Evolutionary conservation across 2,113 vertebrate species (phyloP), one percentile per base, ranked within the genome.

Genomic region (Seriola rivoliana): DNA sequence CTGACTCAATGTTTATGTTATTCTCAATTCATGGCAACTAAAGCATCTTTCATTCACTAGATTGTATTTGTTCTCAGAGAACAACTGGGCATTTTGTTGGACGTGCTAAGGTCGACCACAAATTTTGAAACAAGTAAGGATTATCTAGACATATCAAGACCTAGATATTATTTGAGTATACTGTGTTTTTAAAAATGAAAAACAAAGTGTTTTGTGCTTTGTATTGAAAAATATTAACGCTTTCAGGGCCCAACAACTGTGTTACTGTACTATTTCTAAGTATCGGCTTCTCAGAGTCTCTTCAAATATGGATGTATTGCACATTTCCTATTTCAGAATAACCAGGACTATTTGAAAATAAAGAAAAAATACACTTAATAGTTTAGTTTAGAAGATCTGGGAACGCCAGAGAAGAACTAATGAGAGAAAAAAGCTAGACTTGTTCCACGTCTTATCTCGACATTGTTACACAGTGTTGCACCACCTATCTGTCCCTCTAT

Each of bases 391-490:
- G 16, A 2, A 50, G 13, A 50, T 46, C 16, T 29, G 29, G 29
- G 29, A 29, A 2, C 2, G 29, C 29, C 40, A 57, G 4, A 46
- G 32, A 62, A 4, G 32, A 14, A 17, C 12, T 16, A 40, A 3
- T 32, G 4, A 66, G 42, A 52, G 50, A 52, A 8, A 52, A 4
- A 48, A 55, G 29, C 32, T 17, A 6, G n/a, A 58, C 54, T 48
- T 46, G 40, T 42, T 7, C 48, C 48, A 50, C 8, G 0, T 50
- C 9, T 64, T 70, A 1, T 23, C 42, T 44, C 25, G 34, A 13
- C 38, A 25, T 21, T 65, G 64, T 85, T 46, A 16, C 36, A 13
- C 38, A 42, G 63, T 25, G 34, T 80, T 29, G 29, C 14, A 63
- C 52, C 58, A 59, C 77, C 59, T 8, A 34, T 65, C 42, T 55